These are phyloP conservation scores for Drosophila falleni DNA, from an alignment of 2,888 invertebrate species.

Conservation along the genomic window DNA sequence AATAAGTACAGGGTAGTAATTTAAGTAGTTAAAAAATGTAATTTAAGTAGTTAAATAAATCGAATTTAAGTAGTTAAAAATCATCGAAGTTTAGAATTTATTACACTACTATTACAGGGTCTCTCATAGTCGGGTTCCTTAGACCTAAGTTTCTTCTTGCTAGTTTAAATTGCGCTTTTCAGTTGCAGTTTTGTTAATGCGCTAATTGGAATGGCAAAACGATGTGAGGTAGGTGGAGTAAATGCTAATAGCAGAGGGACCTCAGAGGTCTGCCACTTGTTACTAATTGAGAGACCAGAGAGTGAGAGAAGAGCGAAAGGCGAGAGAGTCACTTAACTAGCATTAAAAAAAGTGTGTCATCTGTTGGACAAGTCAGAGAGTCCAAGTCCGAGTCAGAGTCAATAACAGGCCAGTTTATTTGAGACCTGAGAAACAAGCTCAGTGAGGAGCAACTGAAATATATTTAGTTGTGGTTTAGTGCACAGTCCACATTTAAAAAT, in stretches of 20 bases:
- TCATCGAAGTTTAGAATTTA: too few relatives aligned
- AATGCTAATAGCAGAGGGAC: conserved; percentile 5
- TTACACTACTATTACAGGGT: neutral
- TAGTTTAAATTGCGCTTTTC: conserved; percentile 5
- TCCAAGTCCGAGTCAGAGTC: conserved; percentile 5
- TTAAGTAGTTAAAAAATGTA: too few relatives aligned
- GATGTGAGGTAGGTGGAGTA: conserved; percentile 5
- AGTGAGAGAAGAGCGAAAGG: neutral
- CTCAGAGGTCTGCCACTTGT: conserved; percentile 15
- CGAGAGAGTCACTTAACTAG: conserved; percentile 6
- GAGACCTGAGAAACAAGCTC: neutral
- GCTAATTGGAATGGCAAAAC: conserved; percentile 22
- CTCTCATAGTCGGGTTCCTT: neutral
- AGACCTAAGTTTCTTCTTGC: neutral
- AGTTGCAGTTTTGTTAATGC: conserved; percentile 9
- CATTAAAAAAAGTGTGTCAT: conserved; percentile 51
- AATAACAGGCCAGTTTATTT: conserved; percentile 2
- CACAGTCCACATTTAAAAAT: conserved; percentile 7
- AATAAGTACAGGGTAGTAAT: too few relatives aligned
- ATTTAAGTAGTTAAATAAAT: too few relatives aligned
- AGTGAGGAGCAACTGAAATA: conserved; percentile 5
- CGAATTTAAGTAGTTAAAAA: too few relatives aligned
- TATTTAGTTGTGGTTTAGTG: conserved; percentile 35
- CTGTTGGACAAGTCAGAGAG: conserved; percentile 18
- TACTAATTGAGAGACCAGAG: conserved; percentile 55